These are phyloP conservation scores for Gryllus longicercus DNA, from an alignment of 2,888 invertebrate genomes.

Conservation along the genomic window DNA sequence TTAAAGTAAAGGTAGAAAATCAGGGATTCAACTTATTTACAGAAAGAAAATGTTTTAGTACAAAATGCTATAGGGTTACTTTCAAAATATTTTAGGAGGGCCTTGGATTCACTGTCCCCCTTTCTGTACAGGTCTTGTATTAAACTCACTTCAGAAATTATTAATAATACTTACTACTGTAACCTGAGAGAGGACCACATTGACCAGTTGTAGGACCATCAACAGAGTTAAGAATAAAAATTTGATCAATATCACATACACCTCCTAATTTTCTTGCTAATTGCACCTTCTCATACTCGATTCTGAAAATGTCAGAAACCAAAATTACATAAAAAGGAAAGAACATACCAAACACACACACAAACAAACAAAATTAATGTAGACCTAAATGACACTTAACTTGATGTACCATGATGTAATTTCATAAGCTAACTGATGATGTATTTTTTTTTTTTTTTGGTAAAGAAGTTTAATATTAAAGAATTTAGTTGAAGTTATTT, in stretches of 20 bases:
- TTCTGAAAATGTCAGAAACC: constrained; percentile 37
- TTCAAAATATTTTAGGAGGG: not conserved
- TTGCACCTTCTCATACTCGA: constrained; percentile 43
- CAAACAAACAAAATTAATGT: no score
- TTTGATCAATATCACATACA: constrained; percentile 45
- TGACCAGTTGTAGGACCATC: constrained; percentile 46
- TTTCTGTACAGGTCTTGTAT: not conserved
- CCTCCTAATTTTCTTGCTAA: constrained; percentile 43
- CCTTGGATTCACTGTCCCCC: not conserved
- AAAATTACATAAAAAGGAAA: not conserved
- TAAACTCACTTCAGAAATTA: not conserved
- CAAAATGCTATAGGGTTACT: not conserved
- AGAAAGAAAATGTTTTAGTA: no score
- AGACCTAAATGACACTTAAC: no score
- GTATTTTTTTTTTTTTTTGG: no score
- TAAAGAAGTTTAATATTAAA: no score
- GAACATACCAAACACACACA: no score
- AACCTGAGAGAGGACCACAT: constrained; percentile 46
- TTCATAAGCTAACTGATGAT: no score
- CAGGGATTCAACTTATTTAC: no score
- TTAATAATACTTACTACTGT: constrained; percentile 43
- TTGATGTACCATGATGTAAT: no score
- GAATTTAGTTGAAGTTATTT: no score
- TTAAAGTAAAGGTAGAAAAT: no score
- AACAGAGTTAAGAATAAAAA: constrained; percentile 45